Evolutionary conservation across 2,888 invertebrate species (phyloP).

Genomic region (Sicus ferrugineus): DNA sequence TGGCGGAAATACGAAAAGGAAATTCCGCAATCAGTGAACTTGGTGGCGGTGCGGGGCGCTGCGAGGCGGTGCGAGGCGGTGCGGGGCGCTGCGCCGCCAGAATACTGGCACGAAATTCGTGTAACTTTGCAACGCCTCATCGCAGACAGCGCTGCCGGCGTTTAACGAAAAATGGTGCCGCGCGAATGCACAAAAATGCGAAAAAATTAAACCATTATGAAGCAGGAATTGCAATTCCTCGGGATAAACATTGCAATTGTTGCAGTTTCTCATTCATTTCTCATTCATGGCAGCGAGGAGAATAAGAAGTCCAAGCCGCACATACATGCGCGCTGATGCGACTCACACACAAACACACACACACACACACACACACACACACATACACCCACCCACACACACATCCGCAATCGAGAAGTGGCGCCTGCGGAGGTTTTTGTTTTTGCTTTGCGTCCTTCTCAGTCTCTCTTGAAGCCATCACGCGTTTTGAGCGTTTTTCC

Average conservation of each 20-base stretch:
- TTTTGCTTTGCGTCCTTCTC: too few species aligned
- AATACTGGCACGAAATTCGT: neutral
- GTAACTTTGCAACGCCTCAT: neutral
- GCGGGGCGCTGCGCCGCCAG: neutral
- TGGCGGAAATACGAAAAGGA: conserved; percentile 28
- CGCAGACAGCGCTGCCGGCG: neutral
- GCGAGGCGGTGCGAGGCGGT: neutral
- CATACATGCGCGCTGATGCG: too few species aligned
- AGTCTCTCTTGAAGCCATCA: too few species aligned
- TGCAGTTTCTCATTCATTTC: conserved; percentile 1
- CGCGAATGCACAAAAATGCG: neutral
- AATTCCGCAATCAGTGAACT: conserved; percentile 28
- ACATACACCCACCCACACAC: neutral
- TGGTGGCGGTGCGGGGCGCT: neutral
- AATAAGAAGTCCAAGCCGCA: conserved; percentile 5
- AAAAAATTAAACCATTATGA: neutral
- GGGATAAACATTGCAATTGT: neutral
- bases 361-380: neutral
- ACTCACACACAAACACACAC: neutral
- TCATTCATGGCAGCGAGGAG: neutral
- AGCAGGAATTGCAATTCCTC: conserved; percentile 2
- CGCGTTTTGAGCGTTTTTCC: too few species aligned
- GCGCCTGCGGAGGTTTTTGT: too few species aligned
- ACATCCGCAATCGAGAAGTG: too few species aligned
- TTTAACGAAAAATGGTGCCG: neutral